Evolutionary conservation across 2,797 vertebrate genomes (phyloP), one percentile per base, ranked within the genome.

Genomic region (Setipinna tenuifilis): DNA sequence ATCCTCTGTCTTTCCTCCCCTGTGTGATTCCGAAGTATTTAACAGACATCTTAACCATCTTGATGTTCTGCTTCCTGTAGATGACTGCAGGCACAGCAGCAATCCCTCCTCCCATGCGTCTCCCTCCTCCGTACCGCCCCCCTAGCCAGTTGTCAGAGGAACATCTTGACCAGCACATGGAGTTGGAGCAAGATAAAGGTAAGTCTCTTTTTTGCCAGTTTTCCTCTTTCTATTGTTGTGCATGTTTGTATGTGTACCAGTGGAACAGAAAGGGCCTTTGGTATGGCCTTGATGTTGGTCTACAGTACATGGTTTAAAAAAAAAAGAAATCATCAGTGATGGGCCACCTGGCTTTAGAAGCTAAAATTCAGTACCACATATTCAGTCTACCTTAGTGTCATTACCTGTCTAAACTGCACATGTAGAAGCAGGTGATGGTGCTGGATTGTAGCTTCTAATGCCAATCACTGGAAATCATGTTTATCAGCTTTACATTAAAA

Each of bases 41-140:
- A 5, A 41, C 35, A 41, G 35, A 41, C 35, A 21, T 23, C 61
- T 23, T 23, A n/a, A 25, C n/a, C 61, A 23, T 44, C 17, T 78
- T 7, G 7, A 17, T 44, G 31, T 21, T 78, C 35, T 78, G 35
- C 71, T 78, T 25, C 58, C 54, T 83, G 21, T 14, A 57, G 44
- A 87, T 90, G 91, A 88, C 87, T 54, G 44, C 80, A 0, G 9
- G 86, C 85, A 48, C 83, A 82, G 10, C 84, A 31, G 19, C 54
- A 17, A 82, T 31, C 0, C 91, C 91, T n/a, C 89, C 90, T 4
- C 89, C 90, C 2, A 88, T 90, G 88, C 88, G 92, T 28, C 89
- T 91, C 41, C 91, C 92, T 54, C 92, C 92, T 2, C 92, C 91
- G 0, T 92, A 92, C 90, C 86, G 89, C 61, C 89, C 89, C 25